Base-by-base conservation (phyloP, 2,113 vertebrate genomes). In the Brachyistius frenatus region DNA sequence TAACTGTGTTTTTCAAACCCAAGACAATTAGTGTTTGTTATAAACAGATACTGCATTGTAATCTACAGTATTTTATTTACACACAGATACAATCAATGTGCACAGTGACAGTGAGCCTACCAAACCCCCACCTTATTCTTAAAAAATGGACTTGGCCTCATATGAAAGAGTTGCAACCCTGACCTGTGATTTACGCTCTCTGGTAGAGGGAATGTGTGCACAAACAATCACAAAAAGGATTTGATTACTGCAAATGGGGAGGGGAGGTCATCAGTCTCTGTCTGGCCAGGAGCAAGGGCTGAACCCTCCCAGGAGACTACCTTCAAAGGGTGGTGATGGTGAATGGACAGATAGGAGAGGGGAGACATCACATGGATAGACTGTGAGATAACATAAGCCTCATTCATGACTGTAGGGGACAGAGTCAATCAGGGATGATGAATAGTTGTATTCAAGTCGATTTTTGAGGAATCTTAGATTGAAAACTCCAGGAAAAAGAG, bases 171-270 rank as follows among this genome's bases (percentile, higher is more conserved):
- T 58, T 74, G 7, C 33, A 36, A 35, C n/a, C 2, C 11, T 79
- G 70, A 84, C 76, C 60, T 9, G 11, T 31, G 66, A 31, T 60
- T 69, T 80, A 14, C 73, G 67, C 62, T 66, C 47, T 36, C 23
- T 52, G 53, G 6, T 50, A 47, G 39, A 62, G 58, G 37, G 56
- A 74, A 53, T 41, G 54, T 10, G 3, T 8, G 1, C 36, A 39
- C 53, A 30, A 57, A 36, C 57, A 76, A 54, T 76, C 77, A 63
- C 57, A 78, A 52, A 58, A 7, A 67, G 16, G 67, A 74, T 85
- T 78, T 66, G 81, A 85, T 91, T 84, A 80, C 73, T 76, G 39
- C 33, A 66, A 76, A 5, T 70, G 58, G 56, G n/a, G 39, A 61
- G 52, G 23, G n/a, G 60, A 60, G 73, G 50, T 56, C 60, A 81